Evolutionary conservation across 2,797 vertebrate species (phyloP), one percentile per base, ranked within the genome.

Genomic region (Tarsius wallacei): DNA sequence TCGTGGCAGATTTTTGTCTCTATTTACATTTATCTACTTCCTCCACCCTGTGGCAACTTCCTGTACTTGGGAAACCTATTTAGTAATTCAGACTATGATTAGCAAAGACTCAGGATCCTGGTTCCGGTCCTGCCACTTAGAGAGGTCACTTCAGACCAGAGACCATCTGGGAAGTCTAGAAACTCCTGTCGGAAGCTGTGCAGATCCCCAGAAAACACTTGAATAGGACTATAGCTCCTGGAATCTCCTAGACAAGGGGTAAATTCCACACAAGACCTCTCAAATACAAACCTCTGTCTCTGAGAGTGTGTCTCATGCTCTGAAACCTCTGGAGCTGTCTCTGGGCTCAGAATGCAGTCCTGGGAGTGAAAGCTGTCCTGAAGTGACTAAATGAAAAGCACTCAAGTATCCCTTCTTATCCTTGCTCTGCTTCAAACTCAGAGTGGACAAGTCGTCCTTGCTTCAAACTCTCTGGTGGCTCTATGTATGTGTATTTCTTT

Each of bases 11-110:
- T 76, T 83, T 90, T 59, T 61, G 55, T 87, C 49, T 82, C 55
- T 96, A 21, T 89, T 94, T 86, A 94, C 28, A 51, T 94, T 96
- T 95, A 85, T 92, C 86, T 80, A 53, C 59, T 73, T 96, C 61
- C 47, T 96, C 81, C 4, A 85, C 19, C 22, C 47, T 87, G 47
- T 61, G 70, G 36, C n/a, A 88, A 86, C 31, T 88, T 95, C 88
- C 63, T 91, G 73, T 70, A 87, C n/a, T 68, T 95, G 31, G 66
- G 64, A 78, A 96, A 83, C 22, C 28, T 86, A 64, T 77, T 93
- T 61, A 82, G 42, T 71, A 70, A 86, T 82, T 86, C 13, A 36
- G 61, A 91, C 55, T 92, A 57, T 78, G 81, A 87, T 94, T 95
- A 96, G 59, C 64, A 91, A 97, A 93, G n/a, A 26, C 51, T 55